Evolutionary conservation across 1,140 invertebrate genomes (phyloP).

Genomic region (Anthonomus grandis): DNA sequence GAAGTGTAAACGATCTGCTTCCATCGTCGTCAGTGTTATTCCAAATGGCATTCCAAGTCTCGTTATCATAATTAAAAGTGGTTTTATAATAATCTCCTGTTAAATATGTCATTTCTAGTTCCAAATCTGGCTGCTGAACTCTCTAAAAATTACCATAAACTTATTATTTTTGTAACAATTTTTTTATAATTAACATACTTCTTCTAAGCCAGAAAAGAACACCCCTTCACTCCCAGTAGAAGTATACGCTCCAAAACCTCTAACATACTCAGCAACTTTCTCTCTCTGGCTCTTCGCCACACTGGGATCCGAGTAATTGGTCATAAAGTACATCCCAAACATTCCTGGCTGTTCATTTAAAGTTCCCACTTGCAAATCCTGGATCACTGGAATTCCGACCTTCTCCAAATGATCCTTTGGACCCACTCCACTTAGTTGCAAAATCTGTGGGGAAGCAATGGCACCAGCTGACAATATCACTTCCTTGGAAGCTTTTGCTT

Average conservation of each 20-base stretch:
- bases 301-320: conserved; percentile 16
- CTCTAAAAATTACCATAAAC: conserved; percentile 15
- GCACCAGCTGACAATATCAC: conserved; percentile 58
- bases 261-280: conserved; percentile 18
- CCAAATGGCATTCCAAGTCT: conserved; percentile 31
- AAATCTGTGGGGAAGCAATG: conserved; percentile 51
- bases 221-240: conserved; percentile 16
- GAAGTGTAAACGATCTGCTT: conserved; percentile 13
- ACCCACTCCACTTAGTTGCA: conserved; percentile 60
- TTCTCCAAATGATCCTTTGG: conserved; percentile 50
- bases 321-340: conserved; percentile 16
- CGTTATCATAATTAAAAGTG: conserved; percentile 22
- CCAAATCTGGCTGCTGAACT: conserved; percentile 25
- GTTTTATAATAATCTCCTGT: conserved; percentile 23
- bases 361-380: conserved; percentile 56
- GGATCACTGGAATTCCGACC: conserved; percentile 46
- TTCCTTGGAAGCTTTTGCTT: conserved; percentile 53
- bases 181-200: background rate
- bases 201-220: conserved; percentile 1
- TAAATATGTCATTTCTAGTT: conserved; percentile 26
- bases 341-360: conserved; percentile 14
- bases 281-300: background rate
- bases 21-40: conserved; percentile 14
- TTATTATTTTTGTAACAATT: background rate
- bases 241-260: conserved; percentile 13